A percentile compares a stretch with the other conserved stretches of the same genome.
Evolutionary conservation across 2,113 vertebrate genomes (phyloP).

Genomic region (Xiphophorus maculatus): DNA sequence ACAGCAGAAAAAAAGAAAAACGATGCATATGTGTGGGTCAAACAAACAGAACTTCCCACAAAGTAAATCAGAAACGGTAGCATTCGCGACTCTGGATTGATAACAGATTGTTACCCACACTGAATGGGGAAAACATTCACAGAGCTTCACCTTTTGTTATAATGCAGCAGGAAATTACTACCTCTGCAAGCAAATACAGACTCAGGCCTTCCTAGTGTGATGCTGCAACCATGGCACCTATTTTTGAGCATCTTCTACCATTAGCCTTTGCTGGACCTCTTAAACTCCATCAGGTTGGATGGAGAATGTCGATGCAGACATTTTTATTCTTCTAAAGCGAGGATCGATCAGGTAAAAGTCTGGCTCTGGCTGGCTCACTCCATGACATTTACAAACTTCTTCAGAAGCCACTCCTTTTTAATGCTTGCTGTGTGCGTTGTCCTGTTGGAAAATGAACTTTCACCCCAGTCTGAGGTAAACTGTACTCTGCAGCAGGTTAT

Average conservation of each 20-base stretch:
- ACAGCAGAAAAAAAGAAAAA: constrained; percentile 7
- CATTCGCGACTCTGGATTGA: background rate
- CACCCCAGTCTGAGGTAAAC: background rate
- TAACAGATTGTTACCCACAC: background rate
- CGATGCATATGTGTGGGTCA: background rate
- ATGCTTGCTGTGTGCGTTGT: too few relatives aligned
- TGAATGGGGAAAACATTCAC: background rate
- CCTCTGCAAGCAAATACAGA: background rate
- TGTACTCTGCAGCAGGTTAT: background rate
- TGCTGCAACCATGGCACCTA: background rate
- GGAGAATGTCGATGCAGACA: background rate
- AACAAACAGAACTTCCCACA: background rate
- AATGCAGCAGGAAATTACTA: background rate
- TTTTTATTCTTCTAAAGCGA: background rate
- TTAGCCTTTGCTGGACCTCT: background rate
- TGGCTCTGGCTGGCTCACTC: background rate
- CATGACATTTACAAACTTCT: background rate
- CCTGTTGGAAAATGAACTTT: background rate
- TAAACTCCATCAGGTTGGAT: background rate
- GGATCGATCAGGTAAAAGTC: background rate
- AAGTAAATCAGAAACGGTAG: background rate
- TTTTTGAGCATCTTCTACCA: background rate
- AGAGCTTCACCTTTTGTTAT: background rate
- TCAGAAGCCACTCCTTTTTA: background rate
- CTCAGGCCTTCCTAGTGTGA: background rate